Base-by-base conservation (phyloP, 2,113 vertebrate genomes). In the Protomyctophum bolini region DNA sequence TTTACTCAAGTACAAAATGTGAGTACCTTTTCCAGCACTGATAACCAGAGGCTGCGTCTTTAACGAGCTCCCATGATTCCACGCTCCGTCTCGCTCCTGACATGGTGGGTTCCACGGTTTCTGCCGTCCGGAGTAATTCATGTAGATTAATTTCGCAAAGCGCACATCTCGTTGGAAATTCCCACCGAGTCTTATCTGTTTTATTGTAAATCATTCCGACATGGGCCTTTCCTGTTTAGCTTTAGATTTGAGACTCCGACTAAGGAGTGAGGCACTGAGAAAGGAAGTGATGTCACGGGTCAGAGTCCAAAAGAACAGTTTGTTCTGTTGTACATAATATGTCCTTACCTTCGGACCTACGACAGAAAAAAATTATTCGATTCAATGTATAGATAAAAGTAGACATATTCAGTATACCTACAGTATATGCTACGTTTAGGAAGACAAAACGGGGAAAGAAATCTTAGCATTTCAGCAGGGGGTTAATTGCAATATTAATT, bases 201-300 rank as follows among this genome's bases (percentile, higher is more conserved):
- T 60, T 11, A 41, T 70, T 80, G 77, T 85, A 86, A 84, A 86
- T 86, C 87, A 87, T 63, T 61, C 2, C 0, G 84, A 88, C 75
- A 2, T 9, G 47, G 68, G 51, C 41, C 68, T 90, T 90, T 88
- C 87, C 88, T 90, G 86, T 89, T 89, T 87, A 84, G 77, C 69
- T 76, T 76, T 49, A 7, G 60, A 81, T 66, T 73, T 21, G 68
- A 52, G 73, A 63, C 73, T 63, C 79, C 54, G 80, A 75, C 63
- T 47, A 69, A 67, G 73, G 77, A 83, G 79, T 41, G 8, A 63
- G 77, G 67, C 59, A 57, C 49, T 0, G 58, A 48, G 8, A 3
- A 12, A 66, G 46, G 66, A 74, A 78, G 83, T 63, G 63, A 77
- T 70, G 81, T 49, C 54, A 50, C 5, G 21, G 77, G 82, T 77